Evolutionary conservation across 2,888 invertebrate species (phyloP), one percentile per base, ranked within the genome.

Genomic region (Diogma glabrata): DNA sequence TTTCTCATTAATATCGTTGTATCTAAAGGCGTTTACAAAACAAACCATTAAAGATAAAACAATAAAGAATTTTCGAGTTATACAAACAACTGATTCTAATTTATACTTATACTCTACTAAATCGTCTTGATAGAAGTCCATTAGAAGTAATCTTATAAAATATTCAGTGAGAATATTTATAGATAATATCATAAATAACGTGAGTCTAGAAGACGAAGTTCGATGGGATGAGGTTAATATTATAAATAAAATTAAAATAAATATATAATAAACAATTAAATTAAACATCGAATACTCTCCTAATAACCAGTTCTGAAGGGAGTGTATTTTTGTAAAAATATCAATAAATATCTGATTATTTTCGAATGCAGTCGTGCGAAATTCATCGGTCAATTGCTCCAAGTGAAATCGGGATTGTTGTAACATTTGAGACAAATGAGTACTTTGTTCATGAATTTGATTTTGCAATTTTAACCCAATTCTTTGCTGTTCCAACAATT

Each of bases 221-320:
- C 40, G 40, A 20, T 40, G 40, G n/a, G 40, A 40, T 10, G 40
- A 40, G 19, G 40, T 40, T n/a, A 40, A 40, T 20, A 40, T 40
- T 4, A 40, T 40, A 5, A 22, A 20, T 1, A 3, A 19, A 12
- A 40, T 40, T 4, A 40, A n/a, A 20, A n/a, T 20, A 4, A 6
- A 40, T 9, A n/a, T 20, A 22, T 40, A 40, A 9, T 40, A 40
- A 4, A 40, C 8, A 22, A 40, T 40, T 8, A 10, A 19, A 20
- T 40, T 40, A 22, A 40, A 19, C 4, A 40, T 9, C 40, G 40
- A 20, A 6, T 40, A 40, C n/a, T 40, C 40, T 19, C 40, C 40
- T 3, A 40, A 6, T 22, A 40, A n/a, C 40, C 40, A 40, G 22
- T 40, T 20, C 22, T 40, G 20, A 2, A 19, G 19, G 12, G 20